A percentile compares a stretch with the other conserved stretches of the same genome.
Conservation (phyloP, 2,888 invertebrate species). For the Lysandra bellargus region DNA sequence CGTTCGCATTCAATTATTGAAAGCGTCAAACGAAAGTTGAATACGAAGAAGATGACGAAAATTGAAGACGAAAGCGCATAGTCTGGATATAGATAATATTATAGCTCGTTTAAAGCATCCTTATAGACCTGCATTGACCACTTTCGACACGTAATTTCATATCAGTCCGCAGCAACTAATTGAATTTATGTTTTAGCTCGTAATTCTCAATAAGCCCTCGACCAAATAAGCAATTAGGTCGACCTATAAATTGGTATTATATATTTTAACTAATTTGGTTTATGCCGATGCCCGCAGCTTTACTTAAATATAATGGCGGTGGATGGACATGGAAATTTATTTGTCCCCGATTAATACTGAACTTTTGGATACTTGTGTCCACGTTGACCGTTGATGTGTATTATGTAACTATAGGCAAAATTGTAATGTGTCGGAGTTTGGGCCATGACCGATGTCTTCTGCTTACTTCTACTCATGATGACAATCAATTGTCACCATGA, state of each 20-base stretch:
- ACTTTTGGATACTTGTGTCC: not conserved
- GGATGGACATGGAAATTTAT: not conserved
- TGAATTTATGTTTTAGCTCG: constrained; percentile 39
- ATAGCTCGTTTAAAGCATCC: too few species aligned
- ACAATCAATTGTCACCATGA: too few species aligned
- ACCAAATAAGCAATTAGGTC: constrained; percentile 38
- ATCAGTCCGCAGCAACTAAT: constrained; percentile 35
- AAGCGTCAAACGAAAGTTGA: too few species aligned
- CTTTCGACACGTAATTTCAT: constrained; percentile 20
- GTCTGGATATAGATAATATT: too few species aligned
- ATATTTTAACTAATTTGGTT: constrained; percentile 10
- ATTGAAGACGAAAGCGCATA: too few species aligned
- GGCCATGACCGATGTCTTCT: too few species aligned
- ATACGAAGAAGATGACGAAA: too few species aligned
- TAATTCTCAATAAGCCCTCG: constrained; percentile 40
- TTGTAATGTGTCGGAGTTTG: too few species aligned
- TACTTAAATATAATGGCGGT: not conserved
- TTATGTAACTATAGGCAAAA: too few species aligned
- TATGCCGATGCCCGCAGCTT: not conserved
- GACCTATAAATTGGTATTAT: constrained; percentile 33
- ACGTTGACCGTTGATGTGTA: too few species aligned
- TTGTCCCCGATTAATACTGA: not conserved
- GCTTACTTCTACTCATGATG: too few species aligned
- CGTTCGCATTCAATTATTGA: too few species aligned
- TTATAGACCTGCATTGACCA: not conserved